Conservation (phyloP, 2,113 vertebrate genomes). For the Prionailurus bengalensis region DNA sequence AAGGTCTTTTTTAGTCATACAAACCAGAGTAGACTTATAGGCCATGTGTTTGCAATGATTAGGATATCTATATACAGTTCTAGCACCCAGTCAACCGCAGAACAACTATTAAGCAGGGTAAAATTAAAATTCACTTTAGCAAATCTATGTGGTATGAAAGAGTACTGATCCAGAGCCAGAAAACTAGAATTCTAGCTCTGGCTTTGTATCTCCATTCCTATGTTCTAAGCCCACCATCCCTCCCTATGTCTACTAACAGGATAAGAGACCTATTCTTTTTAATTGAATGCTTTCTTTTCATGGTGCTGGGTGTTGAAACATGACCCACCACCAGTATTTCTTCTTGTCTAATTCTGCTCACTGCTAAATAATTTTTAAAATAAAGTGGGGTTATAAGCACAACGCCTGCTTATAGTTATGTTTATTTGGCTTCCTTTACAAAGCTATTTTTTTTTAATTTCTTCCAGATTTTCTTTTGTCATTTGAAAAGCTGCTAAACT, state of each 20-base stretch:
- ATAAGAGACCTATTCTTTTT: background rate
- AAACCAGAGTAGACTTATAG: background rate
- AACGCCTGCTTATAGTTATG: background rate
- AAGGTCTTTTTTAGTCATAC: background rate
- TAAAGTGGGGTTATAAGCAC: background rate
- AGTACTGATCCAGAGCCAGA: background rate
- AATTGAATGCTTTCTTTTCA: background rate
- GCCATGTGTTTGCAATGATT: background rate
- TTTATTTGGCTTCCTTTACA: slow-evolving; percentile 1
- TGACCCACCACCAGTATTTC: background rate
- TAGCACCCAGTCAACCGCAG: background rate
- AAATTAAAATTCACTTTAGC: slow-evolving; percentile 19
- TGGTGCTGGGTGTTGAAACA: background rate
- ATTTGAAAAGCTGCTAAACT: background rate
- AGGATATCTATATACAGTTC: background rate
- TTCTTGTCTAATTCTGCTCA: background rate
- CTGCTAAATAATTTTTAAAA: background rate
- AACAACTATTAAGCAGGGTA: background rate
- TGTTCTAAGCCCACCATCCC: background rate
- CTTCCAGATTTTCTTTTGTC: background rate
- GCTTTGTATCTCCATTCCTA: background rate
- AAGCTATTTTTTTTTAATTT: background rate
- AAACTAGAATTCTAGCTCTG: background rate
- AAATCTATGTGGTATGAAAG: background rate
- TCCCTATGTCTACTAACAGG: background rate